Conservation (phyloP, 2,888 invertebrate species). For the Himalopsyche tibetana region DNA sequence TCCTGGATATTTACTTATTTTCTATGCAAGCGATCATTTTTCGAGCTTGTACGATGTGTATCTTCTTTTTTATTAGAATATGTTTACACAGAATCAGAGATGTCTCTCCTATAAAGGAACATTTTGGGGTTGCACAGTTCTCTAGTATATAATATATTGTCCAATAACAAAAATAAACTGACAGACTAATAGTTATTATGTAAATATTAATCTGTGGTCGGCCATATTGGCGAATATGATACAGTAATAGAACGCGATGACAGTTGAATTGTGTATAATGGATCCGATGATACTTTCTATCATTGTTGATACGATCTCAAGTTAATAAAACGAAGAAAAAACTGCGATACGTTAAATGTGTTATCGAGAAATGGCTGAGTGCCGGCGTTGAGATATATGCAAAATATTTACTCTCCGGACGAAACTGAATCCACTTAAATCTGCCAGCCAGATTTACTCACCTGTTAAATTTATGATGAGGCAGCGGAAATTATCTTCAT, state of each 20-base stretch:
- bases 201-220: too few species aligned
- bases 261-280: background rate
- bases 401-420: constrained; percentile 50
- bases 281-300: constrained; percentile 9
- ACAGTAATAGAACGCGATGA: background rate
- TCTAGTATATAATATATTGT: too few species aligned
- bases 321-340: constrained; percentile 23
- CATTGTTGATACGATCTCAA: background rate
- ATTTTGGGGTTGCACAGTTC: too few species aligned
- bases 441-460: background rate
- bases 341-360: constrained; percentile 29
- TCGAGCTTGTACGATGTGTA: too few species aligned
- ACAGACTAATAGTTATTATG: too few species aligned
- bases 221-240: too few species aligned
- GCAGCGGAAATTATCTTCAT: background rate
- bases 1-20: too few species aligned
- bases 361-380: constrained; percentile 52
- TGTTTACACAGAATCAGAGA: too few species aligned
- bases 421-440: constrained; percentile 48
- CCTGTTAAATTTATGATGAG: constrained; percentile 15
- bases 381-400: constrained; percentile 50
- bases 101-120: too few species aligned
- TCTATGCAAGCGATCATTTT: too few species aligned
- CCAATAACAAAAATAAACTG: too few species aligned
- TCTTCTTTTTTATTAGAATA: too few species aligned